Base-by-base conservation (phyloP, 2,797 vertebrate species). In the Macrochelys suwanniensis region DNA sequence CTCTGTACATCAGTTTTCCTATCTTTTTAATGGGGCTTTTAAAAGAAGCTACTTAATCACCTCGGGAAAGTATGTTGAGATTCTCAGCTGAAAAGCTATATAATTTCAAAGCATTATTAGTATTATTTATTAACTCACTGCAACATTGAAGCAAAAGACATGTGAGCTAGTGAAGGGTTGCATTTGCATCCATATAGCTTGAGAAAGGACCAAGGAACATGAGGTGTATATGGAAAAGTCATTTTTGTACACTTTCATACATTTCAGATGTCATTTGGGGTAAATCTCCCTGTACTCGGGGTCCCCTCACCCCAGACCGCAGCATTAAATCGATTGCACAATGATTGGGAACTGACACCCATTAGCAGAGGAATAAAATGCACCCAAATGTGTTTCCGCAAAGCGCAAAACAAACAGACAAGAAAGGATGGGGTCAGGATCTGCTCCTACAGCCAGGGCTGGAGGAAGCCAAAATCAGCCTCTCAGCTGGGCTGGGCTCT, bases 121-220 rank as follows among this genome's bases (percentile, higher is more conserved):
- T 42, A 42, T 37, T 37, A 37, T 19, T 71, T 71, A 71, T 42
- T 71, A 71, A 42, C 37, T 42, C 5, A 6, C 68, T 23, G 68
- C 68, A 42, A 42, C 68, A 71, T 11, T 37, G 21, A 11, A 71
- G 37, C 19, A 37, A 71, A 71, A 42, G 68, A 42, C 10, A 23
- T 65, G 61, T 56, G 45, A 28, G 17, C 2, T 25, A 31, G 81
- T 74, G 33, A 45, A 11, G 16, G 8, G 17, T 45, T 80, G 51
- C 33, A 1, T 2, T 2, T 23, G 84, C 1, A 0, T 5, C 51
- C 68, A n/a, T 0, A 0, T 45, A 11, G 79, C 5, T 0, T 17
- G 0, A 1, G 28, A 7, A 26, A 8, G 2, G 23, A 42, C 5
- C 61, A 23, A 31, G 49, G 53, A 86, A 1, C 26, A 10, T 65